phyloP scores from a whole-genome alignment of 2,113 vertebrate species.

The Sinocyclocheilus anophthalmus region DNA sequence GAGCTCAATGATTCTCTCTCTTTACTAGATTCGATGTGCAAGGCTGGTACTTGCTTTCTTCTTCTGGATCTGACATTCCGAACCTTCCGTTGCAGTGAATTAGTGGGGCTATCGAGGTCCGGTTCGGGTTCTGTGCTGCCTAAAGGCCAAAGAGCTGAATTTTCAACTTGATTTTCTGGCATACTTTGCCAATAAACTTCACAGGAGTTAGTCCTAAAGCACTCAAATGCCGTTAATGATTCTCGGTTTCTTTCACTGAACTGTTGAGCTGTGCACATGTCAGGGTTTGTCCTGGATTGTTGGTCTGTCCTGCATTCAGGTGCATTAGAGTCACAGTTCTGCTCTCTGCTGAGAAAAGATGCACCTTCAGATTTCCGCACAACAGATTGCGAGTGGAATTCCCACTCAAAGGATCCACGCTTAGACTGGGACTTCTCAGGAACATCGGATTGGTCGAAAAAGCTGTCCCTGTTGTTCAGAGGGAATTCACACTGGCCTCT shows the following conservation, averaged over 20 bases:
- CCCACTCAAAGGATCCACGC: conserved; percentile 43
- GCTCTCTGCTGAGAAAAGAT: conserved; percentile 18
- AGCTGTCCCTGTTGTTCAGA: conserved; percentile 22
- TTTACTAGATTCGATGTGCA: conserved; percentile 49
- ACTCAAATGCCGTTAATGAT: background rate
- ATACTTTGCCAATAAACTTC: conserved; percentile 3
- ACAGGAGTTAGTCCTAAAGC: background rate
- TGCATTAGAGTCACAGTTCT: conserved; percentile 5
- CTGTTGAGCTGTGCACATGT: background rate
- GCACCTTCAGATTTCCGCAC: background rate
- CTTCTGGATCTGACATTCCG: conserved; percentile 72
- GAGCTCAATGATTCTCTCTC: conserved; percentile 36
- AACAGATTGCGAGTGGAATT: conserved; percentile 5
- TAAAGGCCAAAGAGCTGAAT: conserved; percentile 6
- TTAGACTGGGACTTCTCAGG: conserved; percentile 48
- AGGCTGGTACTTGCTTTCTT: conserved; percentile 67
- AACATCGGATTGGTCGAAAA: background rate
- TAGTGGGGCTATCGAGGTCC: conserved; percentile 58
- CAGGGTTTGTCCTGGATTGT: background rate
- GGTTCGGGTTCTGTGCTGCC: background rate
- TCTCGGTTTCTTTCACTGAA: conserved; percentile 5
- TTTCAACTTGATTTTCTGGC: conserved; percentile 25
- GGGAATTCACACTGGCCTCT: conserved; percentile 21
- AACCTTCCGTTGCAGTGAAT: conserved; percentile 79
- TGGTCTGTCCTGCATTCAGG: conserved; percentile 4